Base-by-base conservation (phyloP, 2,797 vertebrate species). In the Numenius phaeopus region DNA sequence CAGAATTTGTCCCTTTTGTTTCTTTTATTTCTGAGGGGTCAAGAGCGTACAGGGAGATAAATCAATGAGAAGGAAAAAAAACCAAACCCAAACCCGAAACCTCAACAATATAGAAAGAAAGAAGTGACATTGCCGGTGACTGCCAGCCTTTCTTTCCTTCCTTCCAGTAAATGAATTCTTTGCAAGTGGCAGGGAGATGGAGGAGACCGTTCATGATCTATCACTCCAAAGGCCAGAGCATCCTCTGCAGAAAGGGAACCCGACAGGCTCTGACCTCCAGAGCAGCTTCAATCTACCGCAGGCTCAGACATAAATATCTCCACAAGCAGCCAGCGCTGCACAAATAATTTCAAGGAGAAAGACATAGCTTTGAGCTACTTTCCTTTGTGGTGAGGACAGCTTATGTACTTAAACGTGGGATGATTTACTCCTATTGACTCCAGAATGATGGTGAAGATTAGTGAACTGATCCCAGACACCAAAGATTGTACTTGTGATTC, bases 321-420 rank as follows among this genome's bases (percentile, higher is more conserved):
- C n/a, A 8, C 57, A 19, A 49, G 26, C 39, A 27, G 18, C 0
- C 1, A 62, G 67, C 0, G 30, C n/a, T 7, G 52, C 30, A 46
- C 52, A 14, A 30, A 44, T 24, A 9, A 65, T 54, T 79, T 34
- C 26, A 59, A 89, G 73, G 81, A 81, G 55, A 50, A 61, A 58
- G 46, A 39, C 4, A 1, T 2, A 4, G 20, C 6, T 80, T 10
- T 18, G 84, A 90, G 62, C 39, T 66, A 2, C 47, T 85, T 50
- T 20, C 24, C 27, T 58, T 37, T 23, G 85, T 61, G 75, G 54
- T 46, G 67, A 65, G 82, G 57, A 46, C 72, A 47, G 17, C 14
- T 46, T 10, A 4, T 17, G 24, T 52, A 5, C 15, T 72, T 39
- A 39, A 66, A 44, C 0, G 0, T 4, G 40, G 37, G 49, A 3